phyloP scores from a whole-genome alignment of 2,113 vertebrate species.

The Tupaia tana region DNA sequence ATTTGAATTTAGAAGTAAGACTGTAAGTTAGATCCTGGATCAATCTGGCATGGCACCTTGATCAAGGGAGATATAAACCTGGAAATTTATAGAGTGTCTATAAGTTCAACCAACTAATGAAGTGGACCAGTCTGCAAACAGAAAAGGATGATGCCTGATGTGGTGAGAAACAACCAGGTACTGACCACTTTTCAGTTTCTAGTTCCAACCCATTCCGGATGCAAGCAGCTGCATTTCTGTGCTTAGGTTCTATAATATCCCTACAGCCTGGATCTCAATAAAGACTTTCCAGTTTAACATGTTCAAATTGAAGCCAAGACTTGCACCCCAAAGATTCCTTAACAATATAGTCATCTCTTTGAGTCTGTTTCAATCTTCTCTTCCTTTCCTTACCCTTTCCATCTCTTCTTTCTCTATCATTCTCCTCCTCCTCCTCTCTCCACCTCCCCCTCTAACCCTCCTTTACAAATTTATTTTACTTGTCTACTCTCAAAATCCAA shows the following conservation, averaged over 20 bases:
- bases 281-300: slow-evolving; percentile 1
- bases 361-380: neutral
- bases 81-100: neutral
- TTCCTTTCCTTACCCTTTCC: too few species aligned
- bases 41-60: neutral
- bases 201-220: neutral
- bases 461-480: neutral
- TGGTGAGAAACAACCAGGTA: neutral
- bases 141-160: neutral
- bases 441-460: too few species aligned
- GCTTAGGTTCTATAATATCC: neutral
- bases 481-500: neutral
- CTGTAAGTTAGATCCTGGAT: slow-evolving; percentile 19
- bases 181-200: neutral
- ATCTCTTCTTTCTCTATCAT: neutral
- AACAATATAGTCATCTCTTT: neutral
- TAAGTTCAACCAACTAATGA: neutral
- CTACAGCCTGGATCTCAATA: neutral
- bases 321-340: neutral
- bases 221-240: neutral
- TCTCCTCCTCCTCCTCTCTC: too few species aligned
- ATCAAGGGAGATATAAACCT: neutral
- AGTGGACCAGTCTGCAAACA: neutral
- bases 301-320: neutral
- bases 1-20: slow-evolving; percentile 51